Base-by-base conservation (phyloP, 2,797 vertebrate genomes). In the Kryptolebias ocellatus region DNA sequence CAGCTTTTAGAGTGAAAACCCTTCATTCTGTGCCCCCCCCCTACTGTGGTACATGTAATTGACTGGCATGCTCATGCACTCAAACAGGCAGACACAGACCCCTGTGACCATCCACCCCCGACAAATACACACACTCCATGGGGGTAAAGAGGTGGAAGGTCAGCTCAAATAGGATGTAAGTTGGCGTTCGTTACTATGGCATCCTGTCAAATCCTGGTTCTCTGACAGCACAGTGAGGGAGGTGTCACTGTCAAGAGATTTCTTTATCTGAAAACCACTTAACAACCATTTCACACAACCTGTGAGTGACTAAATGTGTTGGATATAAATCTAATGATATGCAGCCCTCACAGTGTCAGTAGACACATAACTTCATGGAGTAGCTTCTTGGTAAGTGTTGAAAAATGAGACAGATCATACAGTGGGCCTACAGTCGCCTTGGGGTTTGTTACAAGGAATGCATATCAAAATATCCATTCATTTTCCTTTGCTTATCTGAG, bases 1-100 rank as follows among this genome's bases (percentile, higher is more conserved):
- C 84, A 85, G 90, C 87, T 89, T 79, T 79, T 79, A 87, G 80
- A 85, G 70, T 65, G 63, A 88, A 88, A 89, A 81, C 72, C 83
- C 71, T 78, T 84, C 79, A 62, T 76, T 67, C 80, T 67, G 74
- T 60, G 17, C 17, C 44, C 50, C 37, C n/a, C 67, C 72, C 7
- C 67, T 3, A 45, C 83, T 72, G 83, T 34, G 83, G 56, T 59
- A 72, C 67, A 67, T 62, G 57, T 65, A 76, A 79, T 73, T 44
- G 60, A 70, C 54, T 74, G 54, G 49, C 62, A 79, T 60, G 34
- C 60, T 76, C 63, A 72, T 71, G 55, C 61, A 76, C 60, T 67
- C 27, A 61, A 17, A 60, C 55, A 80, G 16, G 37, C 60, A 62
- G 18, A 18, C 64, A 66, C 42, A 14, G n/a, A 51, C 34, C 39